A percentile compares a stretch with the other conserved stretches of the same genome.
Conservation (phyloP, 2,888 invertebrate species). For the Catonia carolina region DNA sequence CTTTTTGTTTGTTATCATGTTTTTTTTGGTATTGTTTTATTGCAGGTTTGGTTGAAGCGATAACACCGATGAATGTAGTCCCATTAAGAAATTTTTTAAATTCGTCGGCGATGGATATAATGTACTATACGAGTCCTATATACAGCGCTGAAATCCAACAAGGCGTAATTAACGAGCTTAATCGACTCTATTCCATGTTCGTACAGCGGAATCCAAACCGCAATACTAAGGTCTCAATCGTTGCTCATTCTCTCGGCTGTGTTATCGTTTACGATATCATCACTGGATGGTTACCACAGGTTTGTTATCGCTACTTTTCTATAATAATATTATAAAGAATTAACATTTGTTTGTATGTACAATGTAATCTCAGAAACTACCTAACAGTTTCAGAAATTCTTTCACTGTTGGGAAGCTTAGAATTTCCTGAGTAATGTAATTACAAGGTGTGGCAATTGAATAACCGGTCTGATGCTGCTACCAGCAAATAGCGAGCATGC, state of each 20-base stretch:
- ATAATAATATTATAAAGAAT: too few species aligned
- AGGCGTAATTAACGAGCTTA: slow-evolving; percentile 55
- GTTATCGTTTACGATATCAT: slow-evolving; percentile 64
- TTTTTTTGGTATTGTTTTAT: slow-evolving; percentile 27
- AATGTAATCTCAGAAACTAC: too few species aligned
- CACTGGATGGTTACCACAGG: slow-evolving; percentile 46
- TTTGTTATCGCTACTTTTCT: too few species aligned
- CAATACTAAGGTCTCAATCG: slow-evolving; percentile 54
- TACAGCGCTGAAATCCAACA: slow-evolving; percentile 58
- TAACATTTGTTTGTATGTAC: too few species aligned
- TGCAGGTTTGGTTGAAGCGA: slow-evolving; percentile 54
- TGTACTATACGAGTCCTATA: slow-evolving; percentile 64
- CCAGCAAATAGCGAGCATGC: too few species aligned
- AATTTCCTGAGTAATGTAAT: too few species aligned
- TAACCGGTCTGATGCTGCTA: not conserved
- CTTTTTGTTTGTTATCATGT: too few species aligned
- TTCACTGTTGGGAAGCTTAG: too few species aligned
- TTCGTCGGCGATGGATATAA: slow-evolving; percentile 63
- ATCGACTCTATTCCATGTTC: slow-evolving; percentile 57
- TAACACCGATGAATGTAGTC: slow-evolving; percentile 58
- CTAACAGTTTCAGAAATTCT: too few species aligned
- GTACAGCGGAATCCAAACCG: slow-evolving; percentile 58
- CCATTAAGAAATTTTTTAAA: slow-evolving; percentile 56
- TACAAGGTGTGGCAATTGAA: not conserved
- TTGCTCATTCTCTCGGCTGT: slow-evolving; percentile 63